These are phyloP conservation scores for Hycleus phaleratus DNA, from an alignment of 1,140 invertebrate genomes.

Conservation along the genomic window DNA sequence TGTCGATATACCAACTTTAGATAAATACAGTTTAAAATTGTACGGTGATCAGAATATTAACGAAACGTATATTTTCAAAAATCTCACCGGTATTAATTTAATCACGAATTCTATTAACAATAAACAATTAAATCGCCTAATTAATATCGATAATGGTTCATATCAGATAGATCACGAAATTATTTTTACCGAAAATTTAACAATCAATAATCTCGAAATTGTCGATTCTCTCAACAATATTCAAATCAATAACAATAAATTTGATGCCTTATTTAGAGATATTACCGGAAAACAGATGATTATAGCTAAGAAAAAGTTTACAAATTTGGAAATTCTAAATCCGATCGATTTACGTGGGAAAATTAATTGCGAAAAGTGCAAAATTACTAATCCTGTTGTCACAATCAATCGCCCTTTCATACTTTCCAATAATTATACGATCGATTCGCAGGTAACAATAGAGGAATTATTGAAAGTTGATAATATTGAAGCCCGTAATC, in stretches of 20 bases:
- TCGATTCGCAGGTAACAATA: constrained; percentile 39
- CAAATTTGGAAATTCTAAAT: constrained; percentile 2
- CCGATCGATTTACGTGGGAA: constrained; percentile 37
- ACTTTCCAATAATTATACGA: constrained; percentile 38
- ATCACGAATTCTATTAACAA: constrained; percentile 5
- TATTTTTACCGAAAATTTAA: constrained; percentile 32
- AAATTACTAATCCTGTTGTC: constrained; percentile 39
- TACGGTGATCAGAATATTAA: constrained; percentile 27
- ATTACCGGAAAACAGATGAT: not conserved
- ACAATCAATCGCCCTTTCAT: constrained; percentile 35
- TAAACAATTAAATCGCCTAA: constrained; percentile 26
- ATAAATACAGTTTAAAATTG: constrained; percentile 31
- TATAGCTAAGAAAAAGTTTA: not conserved
- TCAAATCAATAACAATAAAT: constrained; percentile 35
- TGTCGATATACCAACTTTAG: constrained; percentile 29
- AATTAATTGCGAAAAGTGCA: constrained; percentile 36
- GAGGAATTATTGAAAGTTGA: constrained; percentile 28
- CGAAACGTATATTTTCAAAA: constrained; percentile 26
- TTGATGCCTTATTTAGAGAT: constrained; percentile 38
- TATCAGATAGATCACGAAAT: constrained; percentile 40
- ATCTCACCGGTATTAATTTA: not conserved
- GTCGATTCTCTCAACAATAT: constrained; percentile 40
- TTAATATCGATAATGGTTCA: constrained; percentile 32
- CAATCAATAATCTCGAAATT: constrained; percentile 37
- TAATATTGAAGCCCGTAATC: constrained; percentile 28